Base-by-base conservation (phyloP, 2,113 vertebrate genomes). In the Hippoglossus stenolepis region DNA sequence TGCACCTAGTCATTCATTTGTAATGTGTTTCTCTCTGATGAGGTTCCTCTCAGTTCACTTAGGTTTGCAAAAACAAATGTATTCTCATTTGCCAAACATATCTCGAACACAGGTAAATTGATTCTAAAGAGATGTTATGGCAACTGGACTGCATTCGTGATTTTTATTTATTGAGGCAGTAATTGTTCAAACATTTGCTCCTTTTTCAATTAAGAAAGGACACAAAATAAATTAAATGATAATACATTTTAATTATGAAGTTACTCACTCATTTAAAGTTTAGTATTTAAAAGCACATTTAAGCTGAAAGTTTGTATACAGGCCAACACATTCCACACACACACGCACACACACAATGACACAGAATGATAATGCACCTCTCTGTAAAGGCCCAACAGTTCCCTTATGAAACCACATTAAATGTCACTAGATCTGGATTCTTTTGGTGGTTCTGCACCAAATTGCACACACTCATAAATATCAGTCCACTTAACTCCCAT, bases 201-300 rank as follows among this genome's bases (percentile, higher is more conserved):
- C 12, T 57, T 51, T 35, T 76, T 72, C 63, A 81, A 85, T 87
- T 83, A 82, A 79, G 86, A 85, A 40, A 5, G 49, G 40, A 70
- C 21, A 24, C 26, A 77, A 31, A 78, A 31, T 75, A 49, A 73
- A 87, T 87, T 80, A 84, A 85, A 86, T 79, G 71, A 80, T 82
- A 85, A 74, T 68, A 2, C n/a, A 2, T 13, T 72, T 75, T 58
- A 73, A 81, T 84, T 65, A 76, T 80, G 68, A 74, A 62, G 23
- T 70, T 3, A 47, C 56, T 60, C 28, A 70, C 49, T 80, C 4
- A 79, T 79, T 88, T 70, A 56, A 82, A 78, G 61, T 73, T 85
- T 77, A 15, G 6, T 65, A 40, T 85, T 64, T 54, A 17, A 65
- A 68, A 64, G 43, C 6, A 38, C 6, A 61, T 60, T 63, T 20